Evolutionary conservation across 2,113 vertebrate genomes (phyloP), one percentile per base, ranked within the genome.

Genomic region (Hippocampus guttulatus): DNA sequence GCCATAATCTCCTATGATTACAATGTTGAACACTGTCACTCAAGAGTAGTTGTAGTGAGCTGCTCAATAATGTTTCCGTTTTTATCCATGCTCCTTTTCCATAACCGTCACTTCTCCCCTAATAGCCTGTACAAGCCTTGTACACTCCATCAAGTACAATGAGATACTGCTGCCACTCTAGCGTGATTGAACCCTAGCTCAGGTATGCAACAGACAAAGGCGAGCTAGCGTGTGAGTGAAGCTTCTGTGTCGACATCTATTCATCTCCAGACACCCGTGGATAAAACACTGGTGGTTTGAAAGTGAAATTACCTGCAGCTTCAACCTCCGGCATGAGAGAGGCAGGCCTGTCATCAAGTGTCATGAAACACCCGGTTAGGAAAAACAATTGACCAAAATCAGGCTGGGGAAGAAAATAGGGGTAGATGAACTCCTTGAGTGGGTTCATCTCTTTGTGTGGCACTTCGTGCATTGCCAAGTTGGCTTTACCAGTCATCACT

Each of bases 241-340:
- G 68, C 64, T 63, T 52, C 78, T 85, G 78, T 79, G 84, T 63
- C 71, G 84, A 63, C 73, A n/a, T 83, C 75, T 76, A 74, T 90
- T 81, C 78, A 81, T 81, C 69, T 84, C 70, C 73, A 77, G 38
- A 78, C 41, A 60, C 64, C 76, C 74, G 55, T 79, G 66, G 52
- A 62, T 81, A 74, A 84, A 87, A 85, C 74, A 81, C 69, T 65
- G 77, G 64, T 47, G 64, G 64, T 65, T 65, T 74, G 68, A 78
- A 88, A 90, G 86, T 78, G 82, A 85, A 91, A 85, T 81, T 87
- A 88, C 90, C 88, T 85, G 79, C 85, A 82, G 81, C 74, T 64
- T 70, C 66, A 75, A 73, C 86, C 70, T 87, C 80, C 79, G 76
- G 67, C 68, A 55, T 87, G 83, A 86, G 73, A 55, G 76, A 75